Conservation (phyloP, 1,140 invertebrate genomes). For the Chironomus striatipennis region DNA sequence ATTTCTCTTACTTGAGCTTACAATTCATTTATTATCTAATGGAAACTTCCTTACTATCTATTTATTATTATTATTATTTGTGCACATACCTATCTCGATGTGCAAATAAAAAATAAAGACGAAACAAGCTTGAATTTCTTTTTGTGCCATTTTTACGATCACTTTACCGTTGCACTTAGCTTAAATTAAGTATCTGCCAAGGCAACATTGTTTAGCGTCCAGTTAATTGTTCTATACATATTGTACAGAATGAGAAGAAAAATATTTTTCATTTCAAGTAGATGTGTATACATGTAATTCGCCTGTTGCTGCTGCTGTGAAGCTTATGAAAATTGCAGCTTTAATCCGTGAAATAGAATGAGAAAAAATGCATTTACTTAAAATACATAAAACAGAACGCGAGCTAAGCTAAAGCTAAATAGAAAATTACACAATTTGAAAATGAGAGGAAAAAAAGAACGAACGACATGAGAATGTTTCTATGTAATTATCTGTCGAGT, state of each 20-base stretch:
- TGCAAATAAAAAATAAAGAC: not conserved
- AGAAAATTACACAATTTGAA: no score
- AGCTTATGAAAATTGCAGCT: no score
- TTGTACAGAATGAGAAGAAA: not conserved
- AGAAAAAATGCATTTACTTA: no score
- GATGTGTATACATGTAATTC: no score
- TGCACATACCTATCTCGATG: not conserved
- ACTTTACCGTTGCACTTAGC: constrained; percentile 3
- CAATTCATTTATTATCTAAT: not conserved
- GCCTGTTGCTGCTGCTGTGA: no score
- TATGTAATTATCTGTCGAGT: no score
- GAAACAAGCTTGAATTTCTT: not conserved
- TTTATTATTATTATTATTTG: not conserved
- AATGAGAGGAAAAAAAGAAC: no score
- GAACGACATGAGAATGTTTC: no score
- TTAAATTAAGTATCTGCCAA: not conserved
- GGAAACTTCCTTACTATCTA: constrained; percentile 5
- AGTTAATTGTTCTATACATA: constrained; percentile 3
- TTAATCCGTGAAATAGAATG: no score
- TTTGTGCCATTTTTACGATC: constrained; percentile 4
- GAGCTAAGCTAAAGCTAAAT: no score
- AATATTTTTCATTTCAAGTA: not conserved
- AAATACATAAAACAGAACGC: no score
- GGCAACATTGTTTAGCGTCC: constrained; percentile 17
- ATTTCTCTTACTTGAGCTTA: not conserved